Evolutionary conservation across 2,888 invertebrate genomes (phyloP), one percentile per base, ranked within the genome.

Genomic region (Apamea epomidion): DNA sequence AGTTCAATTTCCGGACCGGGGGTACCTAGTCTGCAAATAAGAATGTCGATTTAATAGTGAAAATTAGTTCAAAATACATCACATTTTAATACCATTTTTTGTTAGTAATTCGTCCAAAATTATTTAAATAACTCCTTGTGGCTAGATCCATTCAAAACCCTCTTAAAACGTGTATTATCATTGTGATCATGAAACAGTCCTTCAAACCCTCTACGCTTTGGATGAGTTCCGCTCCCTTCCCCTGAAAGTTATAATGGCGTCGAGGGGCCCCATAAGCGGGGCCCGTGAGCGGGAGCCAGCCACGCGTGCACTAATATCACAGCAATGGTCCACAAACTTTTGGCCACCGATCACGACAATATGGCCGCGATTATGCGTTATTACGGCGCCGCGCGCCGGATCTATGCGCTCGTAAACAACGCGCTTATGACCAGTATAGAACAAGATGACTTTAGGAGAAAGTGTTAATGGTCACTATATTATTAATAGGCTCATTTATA

Each of bases 101-200:
- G 21, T 25, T 60, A 10, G 25, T 12, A 74, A 21, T 6, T 82
- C 29, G 25, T 18, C 5, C 7, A 18, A 65, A 25, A 74, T 58
- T 2, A 58, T 25, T 18, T 58, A 48, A 45, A 71, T 29, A 58
- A 29, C 10, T 54, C 6, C 21, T 32, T 18, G 7, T 29, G 16
- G 32, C 32, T 21, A 16, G 29, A 54, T 37, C 45, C 10, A 54
- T 37, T 48, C 1, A 48, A 45, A 37, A 45, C 37, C 18, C n/a
- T 48, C 45, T 45, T 7, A 62, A n/a, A 48, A 81, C 81, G 84
- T 81, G 81, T 84, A 69, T 81, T 78, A 82, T 86, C 72, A 73
- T 60, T 68, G 32, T 81, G 68, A 82, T 85, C 67, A 69, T 58
- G 45, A 76, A 76, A 64, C 25, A 58, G 76, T 65, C 72, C 58